These are phyloP conservation scores for Radopholus similis DNA, from an alignment of 1,140 invertebrate genomes.

Conservation along the genomic window DNA sequence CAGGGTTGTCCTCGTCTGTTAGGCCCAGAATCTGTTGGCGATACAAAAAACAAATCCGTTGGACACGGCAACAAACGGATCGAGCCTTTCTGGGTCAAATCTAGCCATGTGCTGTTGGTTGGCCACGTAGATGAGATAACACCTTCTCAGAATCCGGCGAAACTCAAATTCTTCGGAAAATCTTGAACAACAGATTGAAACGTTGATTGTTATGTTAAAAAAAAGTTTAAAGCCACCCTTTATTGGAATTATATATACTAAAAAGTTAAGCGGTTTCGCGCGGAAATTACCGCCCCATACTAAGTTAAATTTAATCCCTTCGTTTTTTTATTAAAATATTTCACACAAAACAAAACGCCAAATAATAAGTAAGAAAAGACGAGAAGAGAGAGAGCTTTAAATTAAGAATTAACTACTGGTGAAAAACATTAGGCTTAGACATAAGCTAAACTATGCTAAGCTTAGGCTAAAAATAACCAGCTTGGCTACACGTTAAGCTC, in stretches of 20 bases:
- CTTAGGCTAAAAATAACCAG: too few species aligned
- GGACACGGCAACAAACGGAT: neutral
- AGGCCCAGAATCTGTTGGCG: neutral
- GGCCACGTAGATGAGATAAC: neutral
- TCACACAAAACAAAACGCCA: too few species aligned
- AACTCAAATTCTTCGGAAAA: conserved; percentile 10
- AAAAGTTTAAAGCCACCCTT: too few species aligned
- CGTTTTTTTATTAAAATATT: too few species aligned
- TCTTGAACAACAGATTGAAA: neutral
- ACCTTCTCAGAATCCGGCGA: neutral
- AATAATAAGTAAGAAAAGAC: too few species aligned
- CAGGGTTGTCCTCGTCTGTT: neutral
- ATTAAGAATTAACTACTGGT: too few species aligned
- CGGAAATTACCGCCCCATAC: too few species aligned
- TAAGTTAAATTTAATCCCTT: too few species aligned
- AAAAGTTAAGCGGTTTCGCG: neutral
- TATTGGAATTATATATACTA: neutral
- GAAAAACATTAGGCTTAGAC: too few species aligned
- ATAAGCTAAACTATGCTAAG: too few species aligned
- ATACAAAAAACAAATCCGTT: neutral
- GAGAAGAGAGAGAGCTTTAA: too few species aligned
- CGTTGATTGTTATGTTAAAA: neutral
- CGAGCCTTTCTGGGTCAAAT: conserved; percentile 14
- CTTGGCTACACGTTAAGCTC: too few species aligned
- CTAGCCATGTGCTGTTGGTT: neutral